phyloP scores from a whole-genome alignment of 2,113 vertebrate genomes.

The Phaethon lepturus region DNA sequence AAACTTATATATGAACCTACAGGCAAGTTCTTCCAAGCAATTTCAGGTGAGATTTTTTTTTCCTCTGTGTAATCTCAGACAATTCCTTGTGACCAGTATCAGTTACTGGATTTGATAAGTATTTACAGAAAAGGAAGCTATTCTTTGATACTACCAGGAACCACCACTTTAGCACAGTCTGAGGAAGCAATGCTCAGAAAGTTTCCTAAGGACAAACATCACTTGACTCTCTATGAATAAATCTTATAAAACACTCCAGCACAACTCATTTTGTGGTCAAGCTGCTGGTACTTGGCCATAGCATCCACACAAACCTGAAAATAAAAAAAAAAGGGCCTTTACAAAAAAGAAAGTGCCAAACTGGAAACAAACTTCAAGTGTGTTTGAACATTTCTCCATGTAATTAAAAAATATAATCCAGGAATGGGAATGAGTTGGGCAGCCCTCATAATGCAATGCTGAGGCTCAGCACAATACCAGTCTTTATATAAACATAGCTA shows the following conservation, averaged over 20 bases:
- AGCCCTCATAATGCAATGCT: neutral
- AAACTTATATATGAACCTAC: neutral
- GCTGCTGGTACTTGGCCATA: neutral
- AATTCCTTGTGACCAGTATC: neutral
- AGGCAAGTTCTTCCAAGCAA: neutral
- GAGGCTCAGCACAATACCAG: neutral
- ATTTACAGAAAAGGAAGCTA: neutral
- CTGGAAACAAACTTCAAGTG: neutral
- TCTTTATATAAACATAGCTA: neutral
- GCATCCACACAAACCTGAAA: neutral
- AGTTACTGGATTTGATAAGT: neutral
- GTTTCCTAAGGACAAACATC: neutral
- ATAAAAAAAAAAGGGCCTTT: neutral
- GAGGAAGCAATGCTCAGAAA: neutral
- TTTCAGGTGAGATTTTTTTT: neutral
- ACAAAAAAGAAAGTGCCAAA: neutral
- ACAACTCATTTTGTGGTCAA: neutral
- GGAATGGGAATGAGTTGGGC: neutral
- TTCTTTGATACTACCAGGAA: neutral
- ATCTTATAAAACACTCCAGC: neutral
- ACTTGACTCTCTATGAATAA: neutral
- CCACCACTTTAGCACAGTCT: neutral
- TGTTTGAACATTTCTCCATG: neutral
- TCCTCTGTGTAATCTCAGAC: neutral
- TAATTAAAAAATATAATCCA: neutral